Evolutionary conservation across 1,140 invertebrate genomes (phyloP).

Genomic region (Mya arenaria): DNA sequence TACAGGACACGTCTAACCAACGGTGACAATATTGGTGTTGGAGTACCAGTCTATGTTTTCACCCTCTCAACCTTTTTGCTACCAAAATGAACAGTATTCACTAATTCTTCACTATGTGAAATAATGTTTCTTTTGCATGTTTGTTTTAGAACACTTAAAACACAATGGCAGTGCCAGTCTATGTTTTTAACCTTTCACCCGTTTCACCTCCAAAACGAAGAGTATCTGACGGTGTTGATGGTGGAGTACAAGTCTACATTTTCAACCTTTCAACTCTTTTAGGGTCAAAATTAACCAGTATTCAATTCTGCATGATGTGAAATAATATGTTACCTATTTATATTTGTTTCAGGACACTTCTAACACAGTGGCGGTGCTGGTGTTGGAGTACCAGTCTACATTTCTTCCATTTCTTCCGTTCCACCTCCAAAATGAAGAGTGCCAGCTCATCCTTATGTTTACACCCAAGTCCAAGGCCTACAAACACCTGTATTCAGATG

Average conservation of each 20-base stretch:
- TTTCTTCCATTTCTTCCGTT: slow-evolving; percentile 55
- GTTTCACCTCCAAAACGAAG: slow-evolving; percentile 55
- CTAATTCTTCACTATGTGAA: background rate
- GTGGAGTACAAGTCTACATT: no score
- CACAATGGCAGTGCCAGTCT: slow-evolving; percentile 55
- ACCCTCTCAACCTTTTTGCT: background rate
- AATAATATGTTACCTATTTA: background rate
- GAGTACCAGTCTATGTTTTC: background rate
- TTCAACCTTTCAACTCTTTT: no score
- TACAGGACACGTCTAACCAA: background rate
- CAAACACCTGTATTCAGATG: slow-evolving; percentile 65
- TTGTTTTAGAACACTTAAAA: slow-evolving; percentile 58
- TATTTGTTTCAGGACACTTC: slow-evolving; percentile 56
- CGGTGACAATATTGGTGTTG: background rate
- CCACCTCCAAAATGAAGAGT: slow-evolving; percentile 55
- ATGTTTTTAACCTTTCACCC: slow-evolving; percentile 56
- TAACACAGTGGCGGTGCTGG: slow-evolving; percentile 61
- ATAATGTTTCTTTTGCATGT: background rate
- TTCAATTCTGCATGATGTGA: background rate
- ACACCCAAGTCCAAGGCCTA: slow-evolving; percentile 66
- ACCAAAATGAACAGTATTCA: background rate
- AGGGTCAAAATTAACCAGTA: no score
- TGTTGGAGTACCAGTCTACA: slow-evolving; percentile 56
- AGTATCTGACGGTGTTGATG: slow-evolving; percentile 53
- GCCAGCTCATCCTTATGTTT: slow-evolving; percentile 58